These are phyloP conservation scores for Chloroceryle aenea DNA, from an alignment of 2,113 vertebrate species.

Conservation along the genomic window DNA sequence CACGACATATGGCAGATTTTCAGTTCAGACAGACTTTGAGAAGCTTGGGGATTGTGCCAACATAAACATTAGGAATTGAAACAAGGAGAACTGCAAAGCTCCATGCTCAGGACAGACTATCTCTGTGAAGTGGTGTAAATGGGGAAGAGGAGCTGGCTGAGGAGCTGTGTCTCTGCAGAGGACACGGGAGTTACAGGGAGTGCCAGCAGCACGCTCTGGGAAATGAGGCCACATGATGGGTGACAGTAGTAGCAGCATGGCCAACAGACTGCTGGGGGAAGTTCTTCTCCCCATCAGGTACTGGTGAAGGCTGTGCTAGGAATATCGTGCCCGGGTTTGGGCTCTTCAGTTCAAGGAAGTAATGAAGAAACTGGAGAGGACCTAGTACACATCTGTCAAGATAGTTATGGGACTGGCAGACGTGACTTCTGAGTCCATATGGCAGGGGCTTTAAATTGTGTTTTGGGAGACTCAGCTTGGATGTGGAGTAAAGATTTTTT, in stretches of 20 bases:
- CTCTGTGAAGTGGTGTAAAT: background rate
- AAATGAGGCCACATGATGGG: background rate
- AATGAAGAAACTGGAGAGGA: background rate
- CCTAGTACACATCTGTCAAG: background rate
- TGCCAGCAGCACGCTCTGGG: background rate
- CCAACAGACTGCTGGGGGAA: background rate
- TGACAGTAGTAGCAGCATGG: background rate
- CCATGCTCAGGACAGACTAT: fast-evolving
- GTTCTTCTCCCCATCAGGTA: background rate
- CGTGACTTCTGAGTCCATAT: background rate
- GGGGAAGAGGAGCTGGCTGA: background rate
- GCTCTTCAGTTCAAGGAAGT: background rate
- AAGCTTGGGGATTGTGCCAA: background rate
- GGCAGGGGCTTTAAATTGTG: background rate
- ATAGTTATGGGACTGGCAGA: background rate
- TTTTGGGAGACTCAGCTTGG: background rate
- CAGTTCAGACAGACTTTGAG: background rate
- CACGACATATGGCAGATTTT: background rate
- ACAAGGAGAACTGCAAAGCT: background rate
- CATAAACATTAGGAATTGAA: background rate
- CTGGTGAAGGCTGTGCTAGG: background rate
- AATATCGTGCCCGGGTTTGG: background rate
- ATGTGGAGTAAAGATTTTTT: background rate
- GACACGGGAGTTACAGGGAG: background rate
- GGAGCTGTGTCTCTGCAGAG: background rate